Base-by-base conservation (phyloP, 2,113 vertebrate species). In the Scopus umbretta region DNA sequence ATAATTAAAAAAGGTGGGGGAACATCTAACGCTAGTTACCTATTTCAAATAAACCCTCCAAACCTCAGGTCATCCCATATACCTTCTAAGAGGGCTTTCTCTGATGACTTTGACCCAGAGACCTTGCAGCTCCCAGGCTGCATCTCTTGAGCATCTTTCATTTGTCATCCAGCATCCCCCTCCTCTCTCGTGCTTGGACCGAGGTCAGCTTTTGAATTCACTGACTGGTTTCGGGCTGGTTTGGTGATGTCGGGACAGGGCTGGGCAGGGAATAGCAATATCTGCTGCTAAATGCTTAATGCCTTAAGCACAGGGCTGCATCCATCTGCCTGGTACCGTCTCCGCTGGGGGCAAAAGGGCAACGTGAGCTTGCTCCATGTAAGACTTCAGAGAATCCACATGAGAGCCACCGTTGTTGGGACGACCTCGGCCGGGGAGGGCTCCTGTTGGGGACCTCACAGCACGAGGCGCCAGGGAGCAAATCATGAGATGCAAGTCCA, bases 401-500 rank as follows among this genome's bases (percentile, higher is more conserved):
- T 89, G 62, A 94, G 87, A 85, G 53, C 43, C 79, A 16, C 15
- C 0, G 1, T 56, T 82, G 78, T 34, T 4, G 0, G 65, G 84
- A 34, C 0, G 1, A 6, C 61, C 52, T n/a, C 0, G 0, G 42
- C 73, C 0, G 0, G 68, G 73, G 30, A 93, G 4, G 5, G 74
- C 80, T 94, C 52, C 72, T 83, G 58, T 72, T 80, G 84, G 68
- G 62, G 92, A 84, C 90, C 76, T 55, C 90, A 47, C 90, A 90
- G 84, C 0, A 0, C 2, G 34, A 95, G 92, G 80, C 12, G 5
- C 87, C 8, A 0, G 26, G 86, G 80, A 76, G 63, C 86, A 17
- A 16, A 34, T 59, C 43, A 14, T 43, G 62, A 42, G 72, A 65
- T 2, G 6, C 49, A 38, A 92, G 80, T 58, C 73, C 47, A 22